A percentile compares a stretch with the other conserved stretches of the same genome.
phyloP scores from a whole-genome alignment of 35 echinoderm and acorn worm species.

The Patiria miniata region DNA sequence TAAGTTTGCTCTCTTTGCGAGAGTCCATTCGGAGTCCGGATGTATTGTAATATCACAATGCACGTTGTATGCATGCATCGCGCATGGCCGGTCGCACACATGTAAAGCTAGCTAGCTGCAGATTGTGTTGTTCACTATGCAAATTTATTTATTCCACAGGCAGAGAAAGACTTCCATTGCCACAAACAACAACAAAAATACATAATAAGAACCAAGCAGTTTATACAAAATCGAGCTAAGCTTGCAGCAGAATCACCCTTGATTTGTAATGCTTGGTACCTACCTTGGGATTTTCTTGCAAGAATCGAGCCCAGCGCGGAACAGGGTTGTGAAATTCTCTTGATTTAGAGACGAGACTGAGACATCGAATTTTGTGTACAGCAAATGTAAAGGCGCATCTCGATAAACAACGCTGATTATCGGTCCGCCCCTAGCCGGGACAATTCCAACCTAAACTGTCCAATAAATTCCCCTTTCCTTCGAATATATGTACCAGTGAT shows the following conservation, averaged over 20 bases:
- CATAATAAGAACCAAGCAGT: conserved; percentile 31
- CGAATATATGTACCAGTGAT: too few species aligned
- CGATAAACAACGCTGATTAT: conserved; percentile 50
- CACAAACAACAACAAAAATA: conserved; percentile 63
- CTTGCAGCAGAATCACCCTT: not conserved
- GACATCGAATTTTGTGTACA: conserved; percentile 55
- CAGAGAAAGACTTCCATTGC: conserved; percentile 48
- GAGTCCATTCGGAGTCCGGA: too few species aligned
- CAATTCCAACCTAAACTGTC: too few species aligned
- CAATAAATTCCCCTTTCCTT: too few species aligned
- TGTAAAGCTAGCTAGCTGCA: not conserved
- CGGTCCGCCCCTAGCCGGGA: not conserved
- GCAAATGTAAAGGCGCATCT: conserved; percentile 34
- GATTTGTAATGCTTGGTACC: not conserved
- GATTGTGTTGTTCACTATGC: conserved; percentile 44
- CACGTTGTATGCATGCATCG: conserved; percentile 32
- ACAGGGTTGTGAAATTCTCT: conserved; percentile 32
- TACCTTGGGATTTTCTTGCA: conserved; percentile 23
- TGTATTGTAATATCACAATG: not conserved
- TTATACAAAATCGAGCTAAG: not conserved
- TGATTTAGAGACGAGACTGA: conserved; percentile 32
- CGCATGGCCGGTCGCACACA: conserved; percentile 28
- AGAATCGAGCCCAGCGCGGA: conserved; percentile 19
- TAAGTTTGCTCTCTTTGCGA: too few species aligned
- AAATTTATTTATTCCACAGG: conserved; percentile 50